These are phyloP conservation scores for Lamellibrachia satsuma DNA, from an alignment of 2,888 invertebrate species.

Conservation along the genomic window DNA sequence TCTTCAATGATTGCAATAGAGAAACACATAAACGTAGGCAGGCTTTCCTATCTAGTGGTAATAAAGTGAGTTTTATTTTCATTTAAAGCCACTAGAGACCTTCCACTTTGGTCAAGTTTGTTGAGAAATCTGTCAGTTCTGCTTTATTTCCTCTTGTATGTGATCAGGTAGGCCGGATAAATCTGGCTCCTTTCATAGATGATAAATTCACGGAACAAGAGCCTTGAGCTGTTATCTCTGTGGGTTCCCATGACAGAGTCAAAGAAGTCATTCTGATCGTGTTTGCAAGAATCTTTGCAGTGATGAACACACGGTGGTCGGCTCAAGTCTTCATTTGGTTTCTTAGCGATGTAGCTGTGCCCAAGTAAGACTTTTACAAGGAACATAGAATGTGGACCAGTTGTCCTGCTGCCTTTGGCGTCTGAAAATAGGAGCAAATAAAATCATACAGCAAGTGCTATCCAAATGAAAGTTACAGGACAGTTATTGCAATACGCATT, in stretches of 20 bases:
- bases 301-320: constrained; percentile 20
- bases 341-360: constrained; percentile 21
- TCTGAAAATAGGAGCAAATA: constrained; percentile 24
- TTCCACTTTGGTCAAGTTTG: neutral
- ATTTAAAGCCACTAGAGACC: neutral
- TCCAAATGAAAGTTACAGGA: neutral
- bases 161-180: constrained; percentile 50
- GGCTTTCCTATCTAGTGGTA: neutral
- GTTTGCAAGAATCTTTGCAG: neutral
- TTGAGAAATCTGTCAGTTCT: neutral
- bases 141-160: constrained; percentile 24
- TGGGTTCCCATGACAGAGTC: constrained; percentile 34
- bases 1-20: too few species aligned
- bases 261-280: constrained; percentile 19
- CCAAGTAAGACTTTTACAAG: constrained; percentile 31
- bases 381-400: constrained; percentile 30
- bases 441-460: neutral
- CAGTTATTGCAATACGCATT: neutral
- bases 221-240: neutral
- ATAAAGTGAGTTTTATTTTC: neutral
- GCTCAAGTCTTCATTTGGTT: constrained; percentile 18
- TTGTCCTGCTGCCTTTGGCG: constrained; percentile 7
- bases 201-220: constrained; percentile 48
- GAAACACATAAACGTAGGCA: too few species aligned
- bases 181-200: constrained; percentile 45